phyloP scores from a whole-genome alignment of 2,113 vertebrate species.

The Varanus komodoensis region DNA sequence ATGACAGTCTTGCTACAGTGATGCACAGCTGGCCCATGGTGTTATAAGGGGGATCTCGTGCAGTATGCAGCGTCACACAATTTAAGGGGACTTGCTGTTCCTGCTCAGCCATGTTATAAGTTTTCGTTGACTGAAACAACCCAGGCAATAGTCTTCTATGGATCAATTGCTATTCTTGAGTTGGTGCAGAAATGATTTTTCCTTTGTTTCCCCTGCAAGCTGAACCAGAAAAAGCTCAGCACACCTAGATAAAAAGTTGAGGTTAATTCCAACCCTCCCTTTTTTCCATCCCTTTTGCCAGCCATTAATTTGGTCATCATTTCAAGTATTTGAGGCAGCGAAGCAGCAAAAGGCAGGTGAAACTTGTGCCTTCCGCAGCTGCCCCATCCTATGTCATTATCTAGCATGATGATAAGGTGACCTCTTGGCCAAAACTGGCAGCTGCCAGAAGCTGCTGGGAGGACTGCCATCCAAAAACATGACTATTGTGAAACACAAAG shows the following conservation, averaged over 20 bases:
- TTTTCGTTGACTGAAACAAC: neutral
- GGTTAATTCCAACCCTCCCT: no score
- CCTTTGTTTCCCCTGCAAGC: neutral
- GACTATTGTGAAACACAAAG: neutral
- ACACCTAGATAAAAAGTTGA: neutral
- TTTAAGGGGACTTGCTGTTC: neutral
- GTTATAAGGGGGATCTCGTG: neutral
- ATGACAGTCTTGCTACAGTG: neutral
- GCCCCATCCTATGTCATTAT: neutral
- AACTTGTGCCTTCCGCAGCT: neutral
- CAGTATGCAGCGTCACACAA: neutral
- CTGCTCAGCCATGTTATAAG: neutral
- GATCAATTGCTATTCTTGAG: neutral
- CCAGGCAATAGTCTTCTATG: neutral
- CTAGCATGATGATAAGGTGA: neutral
- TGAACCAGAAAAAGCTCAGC: no score
- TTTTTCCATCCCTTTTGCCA: no score
- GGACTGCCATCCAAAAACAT: neutral
- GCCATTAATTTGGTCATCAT: neutral
- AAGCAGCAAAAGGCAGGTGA: neutral
- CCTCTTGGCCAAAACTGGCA: neutral
- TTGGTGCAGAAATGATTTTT: neutral
- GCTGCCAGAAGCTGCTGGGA: neutral
- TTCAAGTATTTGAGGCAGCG: neutral
- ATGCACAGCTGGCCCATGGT: conserved; percentile 20